A percentile compares a stretch with the other conserved stretches of the same genome.
Evolutionary conservation across 2,888 invertebrate species (phyloP).

Genomic region (Ceramica pisi): DNA sequence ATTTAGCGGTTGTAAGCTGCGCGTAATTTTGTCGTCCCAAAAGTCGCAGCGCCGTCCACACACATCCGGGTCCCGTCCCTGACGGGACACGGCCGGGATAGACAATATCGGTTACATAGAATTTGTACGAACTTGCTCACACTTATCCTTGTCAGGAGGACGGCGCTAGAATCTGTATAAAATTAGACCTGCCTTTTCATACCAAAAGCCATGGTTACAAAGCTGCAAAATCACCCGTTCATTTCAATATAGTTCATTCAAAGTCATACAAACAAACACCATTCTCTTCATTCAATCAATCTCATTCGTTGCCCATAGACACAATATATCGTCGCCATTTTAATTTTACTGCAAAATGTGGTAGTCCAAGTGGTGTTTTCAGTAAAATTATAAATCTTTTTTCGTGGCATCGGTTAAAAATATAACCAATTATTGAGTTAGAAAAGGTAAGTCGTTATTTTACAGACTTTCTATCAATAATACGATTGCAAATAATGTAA

Average conservation of each 20-base stretch:
- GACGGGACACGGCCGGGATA: too few species aligned
- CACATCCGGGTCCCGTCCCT: too few species aligned
- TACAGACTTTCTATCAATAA: background rate
- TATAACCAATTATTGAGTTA: constrained; percentile 15
- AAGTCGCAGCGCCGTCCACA: too few species aligned
- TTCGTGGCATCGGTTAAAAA: constrained; percentile 24
- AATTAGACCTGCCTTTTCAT: too few species aligned
- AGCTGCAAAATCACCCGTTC: background rate
- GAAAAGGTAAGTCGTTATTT: constrained; percentile 34
- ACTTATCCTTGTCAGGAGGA: too few species aligned
- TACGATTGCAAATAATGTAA: background rate
- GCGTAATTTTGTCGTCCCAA: too few species aligned
- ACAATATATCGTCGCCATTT: constrained; percentile 41
- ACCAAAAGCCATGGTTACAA: constrained; percentile 24
- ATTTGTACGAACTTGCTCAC: too few species aligned
- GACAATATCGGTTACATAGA: too few species aligned
- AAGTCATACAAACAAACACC: constrained; percentile 15
- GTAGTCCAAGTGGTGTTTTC: constrained; percentile 22
- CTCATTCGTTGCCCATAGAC: constrained; percentile 1
- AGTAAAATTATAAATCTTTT: constrained; percentile 10
- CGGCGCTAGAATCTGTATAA: too few species aligned
- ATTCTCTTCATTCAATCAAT: constrained; percentile 20
- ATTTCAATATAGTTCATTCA: constrained; percentile 4
- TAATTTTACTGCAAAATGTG: constrained; percentile 31
- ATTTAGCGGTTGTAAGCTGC: too few species aligned